Percentiles rank a stretch among this genome's conserved stretches.
phyloP scores from a whole-genome alignment of 2,797 vertebrate genomes.

The Sylvia borin region DNA sequence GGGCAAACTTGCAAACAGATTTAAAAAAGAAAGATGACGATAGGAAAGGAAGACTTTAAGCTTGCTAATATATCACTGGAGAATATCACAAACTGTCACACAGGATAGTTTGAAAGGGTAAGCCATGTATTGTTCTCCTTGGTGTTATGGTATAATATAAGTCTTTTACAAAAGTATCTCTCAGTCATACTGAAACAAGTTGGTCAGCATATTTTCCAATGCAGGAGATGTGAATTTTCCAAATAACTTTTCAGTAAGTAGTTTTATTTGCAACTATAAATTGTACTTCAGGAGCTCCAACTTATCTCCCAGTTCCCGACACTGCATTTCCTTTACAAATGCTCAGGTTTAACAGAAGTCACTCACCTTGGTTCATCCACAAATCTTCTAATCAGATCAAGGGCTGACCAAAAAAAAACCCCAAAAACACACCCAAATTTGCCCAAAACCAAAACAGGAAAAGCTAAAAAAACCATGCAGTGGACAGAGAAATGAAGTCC shows the following conservation, averaged over 20 bases:
- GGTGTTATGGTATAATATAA: background rate
- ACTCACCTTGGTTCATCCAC: background rate
- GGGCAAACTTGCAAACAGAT: background rate
- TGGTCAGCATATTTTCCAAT: background rate
- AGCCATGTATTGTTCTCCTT: background rate
- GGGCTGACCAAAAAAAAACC: background rate
- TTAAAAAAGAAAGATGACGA: background rate
- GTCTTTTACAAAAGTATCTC: background rate
- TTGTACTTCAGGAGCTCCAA: background rate
- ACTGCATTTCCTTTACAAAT: background rate
- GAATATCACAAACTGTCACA: background rate
- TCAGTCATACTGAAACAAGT: background rate
- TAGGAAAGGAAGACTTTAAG: background rate
- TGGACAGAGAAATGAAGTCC: background rate
- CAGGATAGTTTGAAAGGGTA: background rate
- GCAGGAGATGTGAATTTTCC: background rate
- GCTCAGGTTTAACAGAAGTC: background rate
- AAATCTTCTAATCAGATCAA: background rate
- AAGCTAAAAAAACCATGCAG: background rate
- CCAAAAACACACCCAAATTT: background rate
- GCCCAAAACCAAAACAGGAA: background rate
- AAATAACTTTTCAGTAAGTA: background rate
- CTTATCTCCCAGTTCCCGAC: rapidly evolving
- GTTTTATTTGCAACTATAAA: background rate
- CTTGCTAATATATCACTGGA: background rate